Conservation (phyloP, 2,797 vertebrate species). For the Acanthis flammea region DNA sequence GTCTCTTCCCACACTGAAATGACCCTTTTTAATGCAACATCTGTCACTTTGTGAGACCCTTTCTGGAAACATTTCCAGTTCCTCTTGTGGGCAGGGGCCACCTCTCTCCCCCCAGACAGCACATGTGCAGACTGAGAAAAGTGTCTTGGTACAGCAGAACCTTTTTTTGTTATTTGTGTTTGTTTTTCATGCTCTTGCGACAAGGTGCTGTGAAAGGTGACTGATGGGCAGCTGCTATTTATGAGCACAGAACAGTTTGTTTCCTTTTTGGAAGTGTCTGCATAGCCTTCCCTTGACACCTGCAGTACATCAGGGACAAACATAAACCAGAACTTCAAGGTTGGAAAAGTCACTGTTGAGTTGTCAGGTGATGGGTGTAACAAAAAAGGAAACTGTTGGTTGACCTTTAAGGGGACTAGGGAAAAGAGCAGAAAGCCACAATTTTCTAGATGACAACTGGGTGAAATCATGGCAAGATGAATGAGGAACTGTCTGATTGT, state of each 20-base stretch:
- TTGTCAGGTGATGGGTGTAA: neutral
- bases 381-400: neutral
- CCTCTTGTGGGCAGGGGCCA: neutral
- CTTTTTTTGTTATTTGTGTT: neutral
- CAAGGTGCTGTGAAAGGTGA: neutral
- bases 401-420: neutral
- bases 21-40: neutral
- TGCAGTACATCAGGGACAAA: neutral
- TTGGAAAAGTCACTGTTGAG: neutral
- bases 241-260: neutral
- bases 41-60: neutral
- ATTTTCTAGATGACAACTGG: neutral
- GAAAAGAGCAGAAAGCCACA: neutral
- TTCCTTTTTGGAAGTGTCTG: neutral
- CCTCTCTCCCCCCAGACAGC: neutral
- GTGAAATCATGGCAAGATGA: neutral
- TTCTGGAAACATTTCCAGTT: neutral
- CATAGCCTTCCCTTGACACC: neutral
- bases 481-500: neutral
- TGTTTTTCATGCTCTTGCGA: neutral
- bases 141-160: neutral
- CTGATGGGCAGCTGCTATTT: neutral
- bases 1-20: neutral
- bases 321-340: neutral
- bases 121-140: neutral